Conservation (phyloP, 2,113 vertebrate species). For the Eulemur macaco region DNA sequence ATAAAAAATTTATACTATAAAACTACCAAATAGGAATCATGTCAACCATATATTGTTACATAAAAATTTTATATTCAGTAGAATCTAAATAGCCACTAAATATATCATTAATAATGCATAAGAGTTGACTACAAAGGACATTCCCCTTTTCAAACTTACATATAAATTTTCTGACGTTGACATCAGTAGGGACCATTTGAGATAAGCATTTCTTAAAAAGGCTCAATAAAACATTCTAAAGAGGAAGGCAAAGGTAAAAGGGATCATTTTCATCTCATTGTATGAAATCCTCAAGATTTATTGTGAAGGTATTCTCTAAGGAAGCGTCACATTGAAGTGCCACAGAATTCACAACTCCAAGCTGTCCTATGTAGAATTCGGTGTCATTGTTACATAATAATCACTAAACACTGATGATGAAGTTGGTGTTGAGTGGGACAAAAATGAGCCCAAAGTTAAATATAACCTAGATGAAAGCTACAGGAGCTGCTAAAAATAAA, state of each 20-base stretch:
- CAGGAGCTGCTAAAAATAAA: background rate
- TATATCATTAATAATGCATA: background rate
- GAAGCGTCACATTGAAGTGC: background rate
- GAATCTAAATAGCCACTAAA: background rate
- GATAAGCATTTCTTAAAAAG: slow-evolving; percentile 4
- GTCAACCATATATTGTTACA: background rate
- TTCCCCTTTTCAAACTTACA: background rate
- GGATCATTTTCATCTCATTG: background rate
- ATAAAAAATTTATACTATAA: background rate
- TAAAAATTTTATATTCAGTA: background rate
- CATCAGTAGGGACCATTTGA: background rate
- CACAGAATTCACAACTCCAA: background rate
- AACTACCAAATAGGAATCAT: background rate
- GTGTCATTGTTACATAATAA: background rate
- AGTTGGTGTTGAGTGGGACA: background rate
- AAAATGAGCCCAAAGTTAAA: slow-evolving; percentile 9
- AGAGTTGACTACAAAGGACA: background rate
- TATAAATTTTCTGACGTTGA: background rate
- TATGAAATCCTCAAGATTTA: background rate
- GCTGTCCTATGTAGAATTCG: background rate
- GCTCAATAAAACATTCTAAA: background rate
- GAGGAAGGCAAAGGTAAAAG: background rate
- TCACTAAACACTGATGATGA: background rate
- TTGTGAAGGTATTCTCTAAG: background rate
- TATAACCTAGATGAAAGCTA: background rate